These are phyloP conservation scores for Ursus arctos DNA, from an alignment of 2,113 vertebrate species.

Conservation along the genomic window DNA sequence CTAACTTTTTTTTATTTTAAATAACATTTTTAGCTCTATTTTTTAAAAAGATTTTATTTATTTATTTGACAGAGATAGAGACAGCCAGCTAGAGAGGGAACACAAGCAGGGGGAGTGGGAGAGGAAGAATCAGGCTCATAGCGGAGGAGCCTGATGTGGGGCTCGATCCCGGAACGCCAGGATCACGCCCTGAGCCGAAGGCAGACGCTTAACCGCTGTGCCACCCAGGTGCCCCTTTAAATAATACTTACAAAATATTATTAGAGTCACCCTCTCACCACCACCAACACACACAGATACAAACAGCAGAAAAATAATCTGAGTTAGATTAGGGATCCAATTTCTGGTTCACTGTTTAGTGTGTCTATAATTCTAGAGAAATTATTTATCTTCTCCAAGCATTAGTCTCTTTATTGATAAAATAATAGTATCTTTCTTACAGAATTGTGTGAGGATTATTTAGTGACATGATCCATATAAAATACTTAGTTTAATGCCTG, in stretches of 20 bases:
- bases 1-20: not conserved
- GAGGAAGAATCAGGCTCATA: no score
- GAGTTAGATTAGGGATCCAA: not conserved
- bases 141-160: no score
- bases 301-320: not conserved
- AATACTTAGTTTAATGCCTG: not conserved
- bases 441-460: not conserved
- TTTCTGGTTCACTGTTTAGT: not conserved
- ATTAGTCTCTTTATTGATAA: not conserved
- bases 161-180: no score
- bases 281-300: not conserved
- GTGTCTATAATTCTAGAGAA: not conserved
- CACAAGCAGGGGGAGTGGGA: no score
- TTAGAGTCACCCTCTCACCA: rapidly evolving
- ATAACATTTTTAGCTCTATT: not conserved
- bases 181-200: no score
- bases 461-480: not conserved
- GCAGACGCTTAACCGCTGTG: no score
- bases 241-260: not conserved
- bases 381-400: not conserved
- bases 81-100: no score
- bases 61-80: no score
- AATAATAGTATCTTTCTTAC: not conserved
- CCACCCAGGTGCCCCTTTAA: not conserved
- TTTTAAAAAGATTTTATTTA: not conserved